A percentile compares a stretch with the other conserved stretches of the same genome.
phyloP scores from a whole-genome alignment of 2,113 vertebrate genomes.

The Anarhynchus alexandrinus region DNA sequence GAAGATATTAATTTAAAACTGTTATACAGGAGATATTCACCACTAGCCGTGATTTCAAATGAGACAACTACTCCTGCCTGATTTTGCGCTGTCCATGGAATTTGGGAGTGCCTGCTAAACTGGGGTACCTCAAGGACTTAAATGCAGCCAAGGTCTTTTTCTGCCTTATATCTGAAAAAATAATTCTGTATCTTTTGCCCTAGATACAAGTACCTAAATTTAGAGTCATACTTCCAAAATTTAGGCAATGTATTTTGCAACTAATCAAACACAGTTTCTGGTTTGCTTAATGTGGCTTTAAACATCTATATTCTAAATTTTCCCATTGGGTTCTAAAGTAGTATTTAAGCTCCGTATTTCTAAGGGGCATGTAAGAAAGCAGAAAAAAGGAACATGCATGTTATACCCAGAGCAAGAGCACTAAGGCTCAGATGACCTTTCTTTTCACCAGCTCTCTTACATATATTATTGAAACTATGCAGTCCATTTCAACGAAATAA shows the following conservation, averaged over 20 bases:
- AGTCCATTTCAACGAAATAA: background rate
- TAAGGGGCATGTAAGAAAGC: background rate
- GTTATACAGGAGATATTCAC: background rate
- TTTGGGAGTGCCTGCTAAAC: background rate
- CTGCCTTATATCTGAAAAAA: background rate
- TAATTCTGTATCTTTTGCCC: background rate
- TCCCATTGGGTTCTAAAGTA: background rate
- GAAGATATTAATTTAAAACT: background rate
- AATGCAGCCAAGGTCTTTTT: background rate
- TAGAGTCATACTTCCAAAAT: background rate
- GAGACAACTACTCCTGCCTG: background rate
- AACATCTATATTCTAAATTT: background rate
- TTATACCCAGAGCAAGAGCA: background rate
- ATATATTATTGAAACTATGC: background rate
- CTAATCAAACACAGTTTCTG: background rate
- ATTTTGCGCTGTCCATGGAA: background rate
- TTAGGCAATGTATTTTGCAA: background rate
- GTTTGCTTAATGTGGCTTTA: background rate
- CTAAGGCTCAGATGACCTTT: background rate
- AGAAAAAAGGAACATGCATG: background rate
- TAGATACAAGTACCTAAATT: background rate
- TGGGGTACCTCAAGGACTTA: background rate
- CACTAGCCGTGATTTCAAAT: background rate
- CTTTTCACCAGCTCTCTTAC: background rate
- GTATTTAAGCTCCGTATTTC: background rate